Evolutionary conservation across 2,113 vertebrate species (phyloP), one percentile per base, ranked within the genome.

Genomic region (Paramormyrops kingsleyae): DNA sequence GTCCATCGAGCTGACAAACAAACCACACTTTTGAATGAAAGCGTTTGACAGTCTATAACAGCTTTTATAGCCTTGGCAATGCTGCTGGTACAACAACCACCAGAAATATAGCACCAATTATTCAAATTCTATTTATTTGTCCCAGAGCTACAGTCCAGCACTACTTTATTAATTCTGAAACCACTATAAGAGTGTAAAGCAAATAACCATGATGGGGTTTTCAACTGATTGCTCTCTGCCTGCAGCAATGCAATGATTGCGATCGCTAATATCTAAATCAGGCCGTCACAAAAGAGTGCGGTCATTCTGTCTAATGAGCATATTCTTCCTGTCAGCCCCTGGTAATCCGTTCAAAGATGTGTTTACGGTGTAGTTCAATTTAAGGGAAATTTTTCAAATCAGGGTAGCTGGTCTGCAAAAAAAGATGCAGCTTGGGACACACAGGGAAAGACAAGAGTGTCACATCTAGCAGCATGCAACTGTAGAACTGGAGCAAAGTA

Each of bases 211-310:
- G 44, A 50, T 80, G 46, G 56, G 44, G 66, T 90, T 47, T 49
- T 86, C 46, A 46, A 89, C 88, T 89, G 88, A 91, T 91, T 92
- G 89, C 42, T 31, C 19, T 88, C 42, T 77, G 53, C 74, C 53
- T 35, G 9, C 66, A 84, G 85, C 62, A 87, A 90, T n/a, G 27
- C 19, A 9, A 15, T n/a, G 7, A 87, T 53, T 90, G 46, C 21
- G 8, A 46, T 70, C 12, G 10, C 62, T 47, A 31, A 87, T 19
- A 87, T 47, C n/a, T 35, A 31, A 87, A 87, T 49, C 21, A 84
- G 42, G 77, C 27, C 13, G 13, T 9, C 31, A 35, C 56, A 86
- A 66, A 35, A 8, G 3, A 50, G n/a, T 13, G 56, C 10, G 9
- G 56, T 31, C 44, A 56, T 90, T 87, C 56, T 21, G 56, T 49